Conservation (phyloP, 2,113 vertebrate genomes). For the Cryptomyrus ogoouensis region DNA sequence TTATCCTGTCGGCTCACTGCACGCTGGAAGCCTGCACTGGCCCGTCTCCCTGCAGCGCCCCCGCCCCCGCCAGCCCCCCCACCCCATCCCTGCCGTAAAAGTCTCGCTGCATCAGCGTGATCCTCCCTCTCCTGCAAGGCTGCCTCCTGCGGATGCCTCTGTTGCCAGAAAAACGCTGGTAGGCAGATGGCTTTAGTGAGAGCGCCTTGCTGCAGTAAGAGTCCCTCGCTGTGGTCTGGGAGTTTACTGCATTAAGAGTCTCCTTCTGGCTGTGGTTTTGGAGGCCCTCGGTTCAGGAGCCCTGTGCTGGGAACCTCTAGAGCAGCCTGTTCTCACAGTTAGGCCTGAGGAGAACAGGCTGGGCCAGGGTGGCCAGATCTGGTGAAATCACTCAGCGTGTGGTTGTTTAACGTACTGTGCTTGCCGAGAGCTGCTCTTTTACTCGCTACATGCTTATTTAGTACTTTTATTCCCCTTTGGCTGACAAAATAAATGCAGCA, state of each 20-base stretch:
- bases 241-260: conserved; percentile 18
- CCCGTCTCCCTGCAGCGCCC: conserved; percentile 46
- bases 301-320: conserved; percentile 55
- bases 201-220: conserved; percentile 29
- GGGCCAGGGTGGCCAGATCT: conserved; percentile 40
- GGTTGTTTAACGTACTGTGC: conserved; percentile 46
- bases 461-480: neutral
- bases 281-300: conserved; percentile 52
- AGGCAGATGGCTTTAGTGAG: conserved; percentile 19
- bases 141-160: neutral
- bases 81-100: conserved; percentile 43
- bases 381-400: conserved; percentile 46
- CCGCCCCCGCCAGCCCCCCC: conserved; percentile 28
- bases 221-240: conserved; percentile 32
- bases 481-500: neutral
- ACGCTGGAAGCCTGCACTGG: conserved; percentile 73
- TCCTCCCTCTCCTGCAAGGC: neutral
- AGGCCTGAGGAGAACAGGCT: conserved; percentile 36
- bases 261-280: conserved; percentile 55
- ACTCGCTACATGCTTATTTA: neutral
- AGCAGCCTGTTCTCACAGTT: conserved; percentile 53
- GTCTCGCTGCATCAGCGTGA: conserved; percentile 27
- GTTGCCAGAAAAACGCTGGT: neutral
- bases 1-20: conserved; percentile 74
- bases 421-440: neutral